Base-by-base conservation (phyloP, 1,140 invertebrate species). In the Leptoteleia sp. region DNA sequence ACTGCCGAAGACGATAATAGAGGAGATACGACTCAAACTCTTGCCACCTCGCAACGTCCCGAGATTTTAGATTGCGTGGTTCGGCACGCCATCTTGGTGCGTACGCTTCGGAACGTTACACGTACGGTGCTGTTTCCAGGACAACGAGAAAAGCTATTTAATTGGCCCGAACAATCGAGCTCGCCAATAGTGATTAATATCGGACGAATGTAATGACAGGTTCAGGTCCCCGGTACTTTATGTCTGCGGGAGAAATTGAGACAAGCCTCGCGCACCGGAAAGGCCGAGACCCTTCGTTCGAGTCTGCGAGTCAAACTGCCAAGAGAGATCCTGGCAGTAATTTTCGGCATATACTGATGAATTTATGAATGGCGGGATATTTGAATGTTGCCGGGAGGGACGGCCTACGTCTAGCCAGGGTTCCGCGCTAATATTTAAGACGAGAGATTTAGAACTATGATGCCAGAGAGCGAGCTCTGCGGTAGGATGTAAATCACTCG, bases 331-430 rank as follows among this genome's bases (percentile, higher is more conserved):
- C 37, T 59, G 50, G 75, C 33, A 25, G 76, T 83, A 83, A 86
- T 85, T 77, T 85, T 83, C 68, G 73, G 79, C 71, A 61, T 70
- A 67, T 78, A 57, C 81, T 85, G 83, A 86, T 83, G 83, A 86
- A 87, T 86, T 86, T 87, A 87, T 86, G 85, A 85, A 85, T 83
- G 77, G 75, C 52, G 45, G 73, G 67, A 84, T 81, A 85, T 86
- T 86, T 85, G 82, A 87, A 87, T 85, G 81, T 83, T 85, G 83
- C 81, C 81, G 71, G 62, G 80, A 82, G 83, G 83, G 84, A 85
- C 84, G 83, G 81, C 50, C 80, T 71, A 48, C 42, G 83, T 85
- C 82, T 85, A 84, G 81, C 70, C 76, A 15, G 37, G 22, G 19
- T 22, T 37, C 38, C 40, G 45, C 42, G 55, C 59, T 81, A 81